Evolutionary conservation across 2,888 invertebrate genomes (phyloP), one percentile per base, ranked within the genome.

Genomic region (Muscina levida): DNA sequence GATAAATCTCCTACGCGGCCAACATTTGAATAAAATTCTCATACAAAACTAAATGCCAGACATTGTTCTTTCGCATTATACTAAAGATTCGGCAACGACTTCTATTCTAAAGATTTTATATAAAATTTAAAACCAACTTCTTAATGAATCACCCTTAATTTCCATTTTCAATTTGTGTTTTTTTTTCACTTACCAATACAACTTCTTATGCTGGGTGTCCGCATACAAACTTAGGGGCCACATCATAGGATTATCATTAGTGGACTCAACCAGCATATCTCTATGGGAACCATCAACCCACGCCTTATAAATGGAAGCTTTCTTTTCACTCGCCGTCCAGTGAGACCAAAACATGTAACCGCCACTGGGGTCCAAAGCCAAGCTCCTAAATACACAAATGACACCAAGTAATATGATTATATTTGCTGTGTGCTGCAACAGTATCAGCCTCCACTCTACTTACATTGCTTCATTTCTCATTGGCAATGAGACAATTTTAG

Each of bases 261-360:
- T 88, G 91, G 92, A 83, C 94, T 91, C 90, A 11, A 94, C 89
- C 83, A 95, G 91, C 70, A 91, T 87, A 85, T 91, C 91, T 66
- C 93, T 92, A 84, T 92, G 91, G 1, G 92, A 90, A 11, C 96
- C 97, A 90, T 96, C 95, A 94, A 96, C 94, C 91, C 92, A 92
- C 22, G 95, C 94, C 53, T 92, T 91, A 88, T 94, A 94, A 84
- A 96, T 93, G 82, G 92, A 92, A 8, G 94, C 94, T 15, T 89
- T 88, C 11, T 83, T 84, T 13, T 85, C 85, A 1, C 84, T 81
- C 3, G 83, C 89, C 24, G 92, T 92, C 95, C 95, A 96, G 87
- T 94, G 93, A 1, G 94, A 92, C 95, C 95, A 97, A 91, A 94
- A 97, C 92, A 97, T 93, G 37, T 92, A 87, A 91, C 96, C 95